Evolutionary conservation across 2,113 vertebrate species (phyloP), one percentile per base, ranked within the genome.

Genomic region (Numida meleagris): DNA sequence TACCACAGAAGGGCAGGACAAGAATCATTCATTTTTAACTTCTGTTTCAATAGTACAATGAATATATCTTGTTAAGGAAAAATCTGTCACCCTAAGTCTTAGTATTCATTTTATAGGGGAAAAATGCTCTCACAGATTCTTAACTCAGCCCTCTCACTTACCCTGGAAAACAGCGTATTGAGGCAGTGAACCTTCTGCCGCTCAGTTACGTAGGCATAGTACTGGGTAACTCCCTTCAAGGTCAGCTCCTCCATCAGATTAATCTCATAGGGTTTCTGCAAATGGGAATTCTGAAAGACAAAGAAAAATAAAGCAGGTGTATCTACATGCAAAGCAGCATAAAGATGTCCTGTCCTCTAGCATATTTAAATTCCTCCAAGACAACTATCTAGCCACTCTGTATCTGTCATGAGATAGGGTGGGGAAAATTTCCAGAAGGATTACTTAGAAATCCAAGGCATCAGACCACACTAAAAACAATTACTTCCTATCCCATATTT

Each of bases 211-310:
- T 99, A 99, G 88, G 99, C 99, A 20, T 99, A 99, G 98, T 99
- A 99, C 98, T 99, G 99, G 95, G 99, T 99, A 97, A 99, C 99
- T 95, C 99, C 99, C 97, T 99, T 99, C 98, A 99, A 97, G 25
- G 99, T 99, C 88, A 99, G 98, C 97, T 99, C 99, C 97, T 99
- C 99, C 99, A 99, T 99, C 92, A 99, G 98, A 97, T 99, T 99
- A 97, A 99, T 99, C 98, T 99, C 99, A 5, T 99, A 99, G 66
- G 99, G 99, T 97, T 99, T 99, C 97, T 99, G 99, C 97, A 99
- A 98, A 96, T 99, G 99, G 80, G 98, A 95, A 96, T 98, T 99
- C 99, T 99, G 90, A 51, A 94, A 93, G 67, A 68, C 7, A 95
- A 83, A 40, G 34, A 2, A 45, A 72, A 34, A 80, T 48, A 63